Evolutionary conservation across 2,113 vertebrate genomes (phyloP).

Genomic region (Strix uralensis): DNA sequence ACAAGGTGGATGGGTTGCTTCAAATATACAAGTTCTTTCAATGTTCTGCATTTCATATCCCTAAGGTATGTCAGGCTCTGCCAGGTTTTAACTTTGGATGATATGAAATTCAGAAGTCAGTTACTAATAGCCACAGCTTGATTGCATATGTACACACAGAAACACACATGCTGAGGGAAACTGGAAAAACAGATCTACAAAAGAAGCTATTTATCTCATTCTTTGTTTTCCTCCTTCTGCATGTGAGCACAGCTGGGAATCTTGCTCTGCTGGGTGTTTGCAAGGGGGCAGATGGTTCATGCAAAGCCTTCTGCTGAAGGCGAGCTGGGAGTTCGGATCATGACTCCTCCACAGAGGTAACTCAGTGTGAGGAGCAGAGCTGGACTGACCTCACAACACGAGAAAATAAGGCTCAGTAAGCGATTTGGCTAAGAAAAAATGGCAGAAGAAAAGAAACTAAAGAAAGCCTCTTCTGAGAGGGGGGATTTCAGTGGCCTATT

Average conservation of each 20-base stretch:
- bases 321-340: accelerated
- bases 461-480: background rate
- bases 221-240: background rate
- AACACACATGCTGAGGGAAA: background rate
- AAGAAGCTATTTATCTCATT: background rate
- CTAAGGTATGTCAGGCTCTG: background rate
- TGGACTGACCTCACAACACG: constrained; percentile 18
- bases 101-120: background rate
- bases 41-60: background rate
- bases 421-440: background rate
- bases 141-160: background rate
- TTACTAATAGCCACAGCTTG: background rate
- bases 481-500: background rate
- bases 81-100: background rate
- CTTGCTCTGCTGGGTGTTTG: background rate
- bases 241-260: constrained; percentile 25
- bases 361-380: constrained; percentile 45
- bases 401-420: background rate
- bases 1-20: background rate
- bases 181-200: background rate
- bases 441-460: background rate
- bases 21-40: background rate
- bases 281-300: background rate
- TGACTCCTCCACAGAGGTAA: background rate
- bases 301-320: background rate